Base-by-base conservation (phyloP, 2,113 vertebrate species). In the Dermatemys mawii region DNA sequence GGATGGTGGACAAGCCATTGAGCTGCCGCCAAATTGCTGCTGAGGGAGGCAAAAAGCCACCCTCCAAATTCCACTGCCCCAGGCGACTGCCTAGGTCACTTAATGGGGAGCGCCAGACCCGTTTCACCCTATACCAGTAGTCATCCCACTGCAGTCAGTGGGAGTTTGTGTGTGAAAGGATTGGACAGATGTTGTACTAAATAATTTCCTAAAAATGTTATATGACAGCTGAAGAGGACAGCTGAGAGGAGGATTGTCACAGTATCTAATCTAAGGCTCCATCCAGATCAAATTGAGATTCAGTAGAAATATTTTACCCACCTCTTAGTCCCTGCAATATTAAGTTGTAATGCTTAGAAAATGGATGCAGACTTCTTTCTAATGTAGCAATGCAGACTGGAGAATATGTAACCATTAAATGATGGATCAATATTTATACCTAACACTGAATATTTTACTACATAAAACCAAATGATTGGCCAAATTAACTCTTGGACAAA, bases 191-290 rank as follows among this genome's bases (percentile, higher is more conserved):
- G 4, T 81, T 91, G 21, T n/a, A 79, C 13, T 75, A 51, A 44
- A 11, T 92, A 50, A 92, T 94, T 93, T 93, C 70, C 49, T 70
- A 90, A 44, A 46, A 95, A 60, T 27, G 63, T 8, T n/a, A n/a
- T 35, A 11, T 90, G 83, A 90, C 85, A 84, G 12, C 13, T 81
- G 44, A 88, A 81, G 87, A 89, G 50, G 51, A 73, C 85, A 84
- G 11, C 13, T 81, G 89, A 93, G 49, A 86, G 81, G 84, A 89
- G 41, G 44, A 78, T 19, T 86, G 21, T 48, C 49, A 75, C 9
- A 51, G 1, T 63, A 91, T 63, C 51, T 51, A 90, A 79, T 85
- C 57, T 91, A 85, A 85, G 38, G 12, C 51, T 93, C 26, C 78
- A 70, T 92, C 92, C 38, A 90, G 35, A 53, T 41, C 8, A 86